phyloP scores from a whole-genome alignment of 2,888 invertebrate genomes.

The Gerris lacustris region DNA sequence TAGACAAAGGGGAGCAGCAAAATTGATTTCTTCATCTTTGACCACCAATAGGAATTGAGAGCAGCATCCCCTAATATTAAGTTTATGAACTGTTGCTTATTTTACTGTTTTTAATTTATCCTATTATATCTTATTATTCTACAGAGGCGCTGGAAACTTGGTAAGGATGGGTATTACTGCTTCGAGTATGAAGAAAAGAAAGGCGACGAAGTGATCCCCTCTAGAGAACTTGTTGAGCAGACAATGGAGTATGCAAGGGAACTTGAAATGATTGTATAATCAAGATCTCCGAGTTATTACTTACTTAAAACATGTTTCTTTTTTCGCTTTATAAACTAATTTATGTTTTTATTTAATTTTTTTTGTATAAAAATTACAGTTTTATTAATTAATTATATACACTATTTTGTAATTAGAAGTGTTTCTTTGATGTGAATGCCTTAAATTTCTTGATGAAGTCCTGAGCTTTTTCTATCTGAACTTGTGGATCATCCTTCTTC shows the following conservation, averaged over 20 bases:
- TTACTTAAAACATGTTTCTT: not conserved
- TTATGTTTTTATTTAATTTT: not conserved
- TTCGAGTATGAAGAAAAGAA: constrained; percentile 63
- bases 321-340: not conserved
- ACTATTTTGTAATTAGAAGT: not conserved
- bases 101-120: too few relatives aligned
- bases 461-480: constrained; percentile 62
- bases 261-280: constrained; percentile 95
- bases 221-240: constrained; percentile 79
- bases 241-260: constrained; percentile 94
- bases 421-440: constrained; percentile 37
- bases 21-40: too few relatives aligned
- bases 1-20: too few relatives aligned
- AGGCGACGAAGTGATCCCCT: constrained; percentile 68
- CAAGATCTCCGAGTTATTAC: not conserved
- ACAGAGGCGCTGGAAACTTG: constrained; percentile 71
- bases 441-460: constrained; percentile 61
- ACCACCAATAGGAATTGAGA: too few relatives aligned
- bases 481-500: constrained; percentile 57
- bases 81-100: too few relatives aligned
- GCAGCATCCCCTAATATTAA: too few relatives aligned
- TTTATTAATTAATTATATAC: constrained; percentile 4
- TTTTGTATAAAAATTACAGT: not conserved
- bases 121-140: constrained; percentile 24
- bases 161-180: constrained; percentile 64